Evolutionary conservation across 2,888 invertebrate species (phyloP).

Genomic region (Acheta domesticus): DNA sequence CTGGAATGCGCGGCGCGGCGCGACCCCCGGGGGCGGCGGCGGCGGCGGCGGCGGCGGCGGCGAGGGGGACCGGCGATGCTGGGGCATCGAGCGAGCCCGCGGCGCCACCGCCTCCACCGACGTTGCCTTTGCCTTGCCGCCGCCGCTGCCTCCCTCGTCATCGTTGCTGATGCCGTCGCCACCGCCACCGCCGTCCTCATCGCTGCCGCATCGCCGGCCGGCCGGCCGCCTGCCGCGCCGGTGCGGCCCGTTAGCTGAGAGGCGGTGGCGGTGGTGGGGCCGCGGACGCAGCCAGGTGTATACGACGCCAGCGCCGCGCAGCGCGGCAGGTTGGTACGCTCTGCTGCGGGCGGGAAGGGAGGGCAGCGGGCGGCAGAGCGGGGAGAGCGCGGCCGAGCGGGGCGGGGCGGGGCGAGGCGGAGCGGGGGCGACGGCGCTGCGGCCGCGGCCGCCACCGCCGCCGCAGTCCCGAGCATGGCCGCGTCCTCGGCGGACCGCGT

Average conservation of each 20-base stretch:
- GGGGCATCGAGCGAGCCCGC: neutral
- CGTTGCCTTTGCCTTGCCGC: neutral
- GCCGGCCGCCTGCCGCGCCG: neutral
- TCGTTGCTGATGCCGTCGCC: neutral
- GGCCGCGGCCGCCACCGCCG: neutral
- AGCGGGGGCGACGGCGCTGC: neutral
- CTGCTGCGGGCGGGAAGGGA: neutral
- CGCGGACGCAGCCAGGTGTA: neutral
- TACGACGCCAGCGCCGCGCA: neutral
- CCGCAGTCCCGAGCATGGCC: constrained; percentile 10
- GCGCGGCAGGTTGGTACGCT: neutral
- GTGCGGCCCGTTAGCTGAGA: neutral
- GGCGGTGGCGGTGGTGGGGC: neutral
- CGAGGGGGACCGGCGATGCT: neutral
- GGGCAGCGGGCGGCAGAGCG: neutral
- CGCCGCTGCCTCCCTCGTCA: neutral
- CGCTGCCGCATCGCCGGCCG: neutral
- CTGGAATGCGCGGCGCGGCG: neutral
- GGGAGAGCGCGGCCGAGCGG: neutral
- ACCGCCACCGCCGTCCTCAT: neutral
- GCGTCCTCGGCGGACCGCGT: neutral
- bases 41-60: too few species aligned
- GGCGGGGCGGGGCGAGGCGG: too few species aligned
- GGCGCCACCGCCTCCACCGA: neutral
- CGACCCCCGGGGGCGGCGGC: neutral